Base-by-base conservation (phyloP, 2,888 invertebrate genomes). In the Rotaria magnacalcarata region DNA sequence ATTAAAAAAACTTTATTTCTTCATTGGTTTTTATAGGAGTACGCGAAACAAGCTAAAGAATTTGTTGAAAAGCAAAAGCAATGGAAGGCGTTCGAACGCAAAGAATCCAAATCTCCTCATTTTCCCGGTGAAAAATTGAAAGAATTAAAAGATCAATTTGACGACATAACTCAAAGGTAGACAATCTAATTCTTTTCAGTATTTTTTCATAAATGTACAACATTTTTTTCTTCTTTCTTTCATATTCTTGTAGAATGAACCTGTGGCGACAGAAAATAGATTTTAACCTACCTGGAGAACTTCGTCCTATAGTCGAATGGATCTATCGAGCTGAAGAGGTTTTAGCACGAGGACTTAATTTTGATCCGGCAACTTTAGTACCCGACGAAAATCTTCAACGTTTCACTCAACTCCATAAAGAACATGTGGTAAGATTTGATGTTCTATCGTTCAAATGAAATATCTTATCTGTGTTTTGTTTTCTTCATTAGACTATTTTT, bases 251-350 rank as follows among this genome's bases (percentile, higher is more conserved):
- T 80, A 80, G 80, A 80, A 80, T 80, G 80, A 80, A 47, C 47
- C 43, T 2, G 47, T 97, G 97, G 96, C 93, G 96, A 89, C 95
- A 95, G 95, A 92, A 95, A 85, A 92, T 97, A 88, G 97, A 97
- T 91, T 93, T 95, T 0, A 93, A 93, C 88, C 92, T 97, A 85
- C 96, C 96, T 14, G 95, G 80, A 24, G 95, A 95, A 89, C 94
- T 97, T 88, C 94, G 95, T 87, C 93, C 93, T 88, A 93, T 96
- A 27, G 96, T 96, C 85, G 95, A 95, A 90, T 97, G 97, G 96
- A 91, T 97, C 85, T 94, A 95, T 87, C 94, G 94, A 88, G 97
- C 96, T 34, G 91, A 91, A 88, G 89, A 89, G 85, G 84, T 89
- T 84, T 87, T 91, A 58, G 89, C 88, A 67, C 88, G 88, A 41